Evolutionary conservation across 2,888 invertebrate genomes (phyloP).

Genomic region (Spisula subtruncata): DNA sequence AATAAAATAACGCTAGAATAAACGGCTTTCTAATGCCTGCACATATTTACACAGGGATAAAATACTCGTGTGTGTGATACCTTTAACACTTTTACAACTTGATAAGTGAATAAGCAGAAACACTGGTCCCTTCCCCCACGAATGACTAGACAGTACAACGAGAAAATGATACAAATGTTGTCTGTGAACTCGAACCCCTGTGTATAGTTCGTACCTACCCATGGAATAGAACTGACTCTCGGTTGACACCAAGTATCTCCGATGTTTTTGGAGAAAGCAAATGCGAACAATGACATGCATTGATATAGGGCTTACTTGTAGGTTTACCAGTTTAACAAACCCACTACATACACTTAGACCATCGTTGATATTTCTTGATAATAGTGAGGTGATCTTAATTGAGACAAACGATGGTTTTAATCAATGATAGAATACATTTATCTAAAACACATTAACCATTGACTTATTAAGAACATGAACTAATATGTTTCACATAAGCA

Average conservation of each 20-base stretch:
- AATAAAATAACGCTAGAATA: background rate
- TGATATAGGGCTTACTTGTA: background rate
- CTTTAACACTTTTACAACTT: background rate
- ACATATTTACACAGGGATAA: background rate
- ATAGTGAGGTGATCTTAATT: background rate
- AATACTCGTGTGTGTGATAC: background rate
- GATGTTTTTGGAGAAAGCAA: no score
- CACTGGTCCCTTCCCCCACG: background rate
- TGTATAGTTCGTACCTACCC: no score
- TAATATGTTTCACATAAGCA: no score
- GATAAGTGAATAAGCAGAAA: constrained; percentile 2
- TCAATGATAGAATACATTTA: no score
- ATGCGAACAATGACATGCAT: background rate
- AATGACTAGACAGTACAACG: background rate
- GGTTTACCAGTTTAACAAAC: background rate
- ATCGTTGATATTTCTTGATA: background rate
- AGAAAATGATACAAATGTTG: background rate
- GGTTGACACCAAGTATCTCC: no score
- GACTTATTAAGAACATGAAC: no score
- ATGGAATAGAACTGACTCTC: no score
- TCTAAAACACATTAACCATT: no score
- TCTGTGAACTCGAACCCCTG: background rate
- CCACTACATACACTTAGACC: background rate
- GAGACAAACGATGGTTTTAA: no score
- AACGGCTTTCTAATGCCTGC: background rate